phyloP scores from a whole-genome alignment of 2,113 vertebrate species.

The Polypterus bichir region DNA sequence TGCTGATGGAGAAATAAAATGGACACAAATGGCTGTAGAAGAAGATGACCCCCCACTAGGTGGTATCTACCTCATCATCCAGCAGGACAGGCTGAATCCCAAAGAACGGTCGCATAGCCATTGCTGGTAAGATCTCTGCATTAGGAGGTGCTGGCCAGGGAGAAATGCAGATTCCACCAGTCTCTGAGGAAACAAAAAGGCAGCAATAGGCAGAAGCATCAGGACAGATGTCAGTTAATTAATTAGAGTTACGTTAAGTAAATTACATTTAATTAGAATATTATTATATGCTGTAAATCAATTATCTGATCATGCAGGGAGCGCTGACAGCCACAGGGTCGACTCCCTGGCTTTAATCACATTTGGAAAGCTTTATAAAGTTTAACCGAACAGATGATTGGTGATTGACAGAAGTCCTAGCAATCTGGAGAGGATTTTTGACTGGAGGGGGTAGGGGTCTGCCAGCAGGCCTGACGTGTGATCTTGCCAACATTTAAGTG shows the following conservation, averaged over 20 bases:
- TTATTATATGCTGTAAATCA: slow-evolving; percentile 34
- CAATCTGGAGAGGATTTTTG: too few species aligned
- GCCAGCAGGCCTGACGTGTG: too few species aligned
- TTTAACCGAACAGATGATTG: too few species aligned
- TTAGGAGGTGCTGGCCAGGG: slow-evolving; percentile 50
- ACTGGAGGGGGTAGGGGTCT: too few species aligned
- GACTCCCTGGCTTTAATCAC: too few species aligned
- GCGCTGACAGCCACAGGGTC: too few species aligned
- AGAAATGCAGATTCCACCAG: slow-evolving; percentile 63
- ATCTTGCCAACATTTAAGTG: too few species aligned
- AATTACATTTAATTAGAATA: slow-evolving; percentile 36
- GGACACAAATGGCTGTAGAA: too few species aligned
- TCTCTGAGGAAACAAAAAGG: slow-evolving; percentile 45
- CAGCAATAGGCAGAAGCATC: slow-evolving; percentile 13
- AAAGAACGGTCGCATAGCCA: slow-evolving; percentile 67
- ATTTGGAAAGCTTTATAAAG: too few species aligned
- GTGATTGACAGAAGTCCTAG: too few species aligned
- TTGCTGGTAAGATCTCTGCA: slow-evolving; percentile 57
- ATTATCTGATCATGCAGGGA: slow-evolving; percentile 24
- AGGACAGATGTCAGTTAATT: slow-evolving; percentile 38
- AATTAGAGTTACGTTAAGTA: slow-evolving; percentile 43
- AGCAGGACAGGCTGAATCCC: slow-evolving; percentile 54
- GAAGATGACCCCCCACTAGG: not conserved
- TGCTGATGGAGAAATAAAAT: too few species aligned
- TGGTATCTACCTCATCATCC: slow-evolving; percentile 47